These are phyloP conservation scores for Drosophila busckii DNA, from an alignment of 1,140 invertebrate genomes.

Conservation along the genomic window DNA sequence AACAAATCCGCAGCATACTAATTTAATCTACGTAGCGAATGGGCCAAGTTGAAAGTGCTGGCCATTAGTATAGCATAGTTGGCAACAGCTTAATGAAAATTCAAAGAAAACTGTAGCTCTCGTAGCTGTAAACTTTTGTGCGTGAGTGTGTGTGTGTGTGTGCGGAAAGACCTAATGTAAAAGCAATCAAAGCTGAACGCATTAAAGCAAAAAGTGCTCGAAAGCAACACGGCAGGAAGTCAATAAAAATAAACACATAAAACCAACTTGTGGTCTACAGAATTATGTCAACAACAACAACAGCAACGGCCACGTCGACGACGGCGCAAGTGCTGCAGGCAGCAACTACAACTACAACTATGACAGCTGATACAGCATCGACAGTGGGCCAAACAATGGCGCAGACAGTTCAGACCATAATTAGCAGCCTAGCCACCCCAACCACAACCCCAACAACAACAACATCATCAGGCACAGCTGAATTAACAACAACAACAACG, in stretches of 20 bases:
- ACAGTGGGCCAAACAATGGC: slow-evolving; percentile 41
- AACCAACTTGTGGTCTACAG: slow-evolving; percentile 60
- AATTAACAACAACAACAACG: slow-evolving; percentile 11
- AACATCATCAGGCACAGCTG: not conserved
- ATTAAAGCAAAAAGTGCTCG: slow-evolving; percentile 40
- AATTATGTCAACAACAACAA: slow-evolving; percentile 56
- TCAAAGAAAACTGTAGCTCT: slow-evolving; percentile 24
- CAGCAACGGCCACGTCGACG: slow-evolving; percentile 1
- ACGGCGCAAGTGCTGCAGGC: not conserved
- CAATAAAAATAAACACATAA: slow-evolving; percentile 70
- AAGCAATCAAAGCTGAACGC: slow-evolving; percentile 58
- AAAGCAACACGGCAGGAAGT: slow-evolving; percentile 59
- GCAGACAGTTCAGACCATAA: slow-evolving; percentile 61
- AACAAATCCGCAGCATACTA: not conserved
- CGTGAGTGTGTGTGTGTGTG: slow-evolving; percentile 20
- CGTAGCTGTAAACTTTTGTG: slow-evolving; percentile 1
- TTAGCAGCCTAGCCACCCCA: slow-evolving; percentile 48
- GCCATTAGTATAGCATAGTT: not conserved
- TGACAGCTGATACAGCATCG: slow-evolving; percentile 3
- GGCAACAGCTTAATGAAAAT: slow-evolving; percentile 39
- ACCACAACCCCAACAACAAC: slow-evolving; percentile 8
- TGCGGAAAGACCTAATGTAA: slow-evolving; percentile 45
- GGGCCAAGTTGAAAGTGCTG: slow-evolving; percentile 17
- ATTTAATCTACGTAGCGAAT: not conserved
- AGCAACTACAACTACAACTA: slow-evolving; percentile 32